phyloP scores from a whole-genome alignment of 2,113 vertebrate genomes.

The Spheniscus mendiculus region DNA sequence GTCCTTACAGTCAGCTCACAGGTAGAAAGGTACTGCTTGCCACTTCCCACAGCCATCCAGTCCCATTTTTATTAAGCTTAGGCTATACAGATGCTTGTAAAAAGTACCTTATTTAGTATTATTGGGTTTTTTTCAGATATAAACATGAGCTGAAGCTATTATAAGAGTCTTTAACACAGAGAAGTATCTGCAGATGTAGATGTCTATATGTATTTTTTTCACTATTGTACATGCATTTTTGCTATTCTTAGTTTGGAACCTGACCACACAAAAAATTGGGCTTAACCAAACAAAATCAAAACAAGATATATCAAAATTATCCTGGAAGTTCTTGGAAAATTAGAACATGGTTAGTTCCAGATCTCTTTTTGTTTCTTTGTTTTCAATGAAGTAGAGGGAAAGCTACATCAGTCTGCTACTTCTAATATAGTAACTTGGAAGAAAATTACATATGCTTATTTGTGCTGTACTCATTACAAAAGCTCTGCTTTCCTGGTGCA shows the following conservation, averaged over 20 bases:
- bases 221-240: neutral
- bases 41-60: neutral
- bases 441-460: neutral
- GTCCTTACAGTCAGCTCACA: neutral
- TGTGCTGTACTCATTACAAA: neutral
- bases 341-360: neutral
- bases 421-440: neutral
- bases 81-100: neutral
- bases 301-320: neutral
- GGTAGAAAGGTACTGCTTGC: neutral
- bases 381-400: neutral
- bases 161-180: neutral
- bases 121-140: neutral
- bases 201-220: neutral
- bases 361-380: neutral
- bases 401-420: neutral
- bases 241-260: neutral
- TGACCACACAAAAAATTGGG: neutral
- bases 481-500: neutral
- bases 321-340: neutral
- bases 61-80: neutral
- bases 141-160: neutral
- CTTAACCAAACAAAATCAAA: neutral
- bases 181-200: neutral
- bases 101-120: neutral